Evolutionary conservation across 2,797 vertebrate species (phyloP).

Genomic region (Macrochelys suwanniensis): DNA sequence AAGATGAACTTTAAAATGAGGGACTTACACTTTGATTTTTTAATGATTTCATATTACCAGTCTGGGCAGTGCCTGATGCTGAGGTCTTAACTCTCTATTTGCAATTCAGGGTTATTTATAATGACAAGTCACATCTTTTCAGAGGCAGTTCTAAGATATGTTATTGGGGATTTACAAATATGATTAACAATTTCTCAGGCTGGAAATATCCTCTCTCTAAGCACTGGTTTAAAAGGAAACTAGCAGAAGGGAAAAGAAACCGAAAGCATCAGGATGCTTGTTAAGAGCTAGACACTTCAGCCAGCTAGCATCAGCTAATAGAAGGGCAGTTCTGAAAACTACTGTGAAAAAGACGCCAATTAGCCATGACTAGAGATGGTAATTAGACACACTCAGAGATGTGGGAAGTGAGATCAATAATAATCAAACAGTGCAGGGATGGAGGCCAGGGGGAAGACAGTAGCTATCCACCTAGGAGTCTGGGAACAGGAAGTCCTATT

Average conservation of each 20-base stretch:
- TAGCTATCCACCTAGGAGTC: neutral
- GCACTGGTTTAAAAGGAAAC: neutral
- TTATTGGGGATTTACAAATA: neutral
- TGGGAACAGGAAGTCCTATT: neutral
- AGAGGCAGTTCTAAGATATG: neutral
- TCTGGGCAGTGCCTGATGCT: neutral
- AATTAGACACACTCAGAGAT: constrained; percentile 6
- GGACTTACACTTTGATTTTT: constrained; percentile 16
- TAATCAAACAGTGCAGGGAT: neutral
- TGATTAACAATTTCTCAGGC: neutral
- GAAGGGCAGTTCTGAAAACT: neutral
- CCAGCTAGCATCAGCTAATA: neutral
- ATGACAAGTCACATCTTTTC: neutral
- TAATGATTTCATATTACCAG: neutral
- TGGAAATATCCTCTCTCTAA: neutral
- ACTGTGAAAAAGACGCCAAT: neutral
- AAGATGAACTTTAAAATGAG: neutral
- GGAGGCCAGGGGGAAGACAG: neutral
- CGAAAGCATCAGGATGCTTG: neutral
- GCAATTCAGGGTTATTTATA: neutral
- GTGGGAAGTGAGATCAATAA: neutral
- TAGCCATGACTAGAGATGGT: neutral
- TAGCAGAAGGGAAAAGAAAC: neutral
- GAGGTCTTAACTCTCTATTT: constrained; percentile 17
- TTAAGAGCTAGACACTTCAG: neutral